These are phyloP conservation scores for Hyperoplus immaculatus DNA, from an alignment of 2,797 vertebrate genomes.

Conservation along the genomic window DNA sequence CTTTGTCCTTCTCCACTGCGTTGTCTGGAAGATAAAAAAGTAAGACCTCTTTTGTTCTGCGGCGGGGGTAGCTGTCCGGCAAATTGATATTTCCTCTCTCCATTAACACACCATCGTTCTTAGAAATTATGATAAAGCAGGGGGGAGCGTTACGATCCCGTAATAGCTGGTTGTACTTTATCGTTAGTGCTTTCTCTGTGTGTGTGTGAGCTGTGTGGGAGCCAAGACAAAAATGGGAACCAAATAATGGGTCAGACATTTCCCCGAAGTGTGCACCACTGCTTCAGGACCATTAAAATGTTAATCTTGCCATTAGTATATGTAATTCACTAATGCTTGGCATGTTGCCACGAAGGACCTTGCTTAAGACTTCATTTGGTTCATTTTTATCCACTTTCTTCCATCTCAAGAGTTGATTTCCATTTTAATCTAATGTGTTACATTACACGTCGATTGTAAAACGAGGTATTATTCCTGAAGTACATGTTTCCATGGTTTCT, in stretches of 20 bases:
- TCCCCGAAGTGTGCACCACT: conserved; percentile 55
- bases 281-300: conserved; percentile 63
- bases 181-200: conserved; percentile 59
- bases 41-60: conserved; percentile 33
- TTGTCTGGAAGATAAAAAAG: conserved; percentile 86
- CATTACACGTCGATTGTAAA: conserved; percentile 20
- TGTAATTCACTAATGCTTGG: conserved; percentile 61
- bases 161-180: conserved; percentile 77
- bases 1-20: conserved; percentile 91
- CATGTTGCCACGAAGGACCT: conserved; percentile 38
- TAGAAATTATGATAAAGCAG: conserved; percentile 69
- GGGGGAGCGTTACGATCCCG: conserved; percentile 54
- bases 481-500: conserved; percentile 21
- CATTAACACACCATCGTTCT: conserved; percentile 65
- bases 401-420: conserved; percentile 14
- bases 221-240: conserved; percentile 62
- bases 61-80: conserved; percentile 23
- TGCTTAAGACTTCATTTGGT: conserved; percentile 31
- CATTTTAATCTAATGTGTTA: conserved; percentile 4
- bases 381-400: conserved; percentile 22
- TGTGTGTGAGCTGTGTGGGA: conserved; percentile 51
- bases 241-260: conserved; percentile 69
- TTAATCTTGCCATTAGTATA: conserved; percentile 74
- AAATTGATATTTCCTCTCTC: conserved; percentile 60
- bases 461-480: conserved; percentile 9